Base-by-base conservation (phyloP, 2,888 invertebrate species). In the Hemicrepidius hirtus region DNA sequence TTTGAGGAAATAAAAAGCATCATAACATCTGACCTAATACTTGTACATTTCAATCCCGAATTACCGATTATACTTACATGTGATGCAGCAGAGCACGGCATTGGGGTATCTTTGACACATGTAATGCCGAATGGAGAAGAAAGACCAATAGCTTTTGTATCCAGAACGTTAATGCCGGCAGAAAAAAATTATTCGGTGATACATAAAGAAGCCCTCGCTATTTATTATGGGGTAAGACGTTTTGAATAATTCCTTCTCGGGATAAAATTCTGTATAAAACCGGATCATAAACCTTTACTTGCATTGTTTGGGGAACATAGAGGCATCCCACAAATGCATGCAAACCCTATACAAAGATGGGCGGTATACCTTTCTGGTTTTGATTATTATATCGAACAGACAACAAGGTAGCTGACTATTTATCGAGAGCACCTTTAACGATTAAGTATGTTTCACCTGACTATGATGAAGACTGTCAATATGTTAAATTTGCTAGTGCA, bases 221-320 rank as follows among this genome's bases (percentile, higher is more conserved):
- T 83, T 73, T 81, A 76, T 68, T 84, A 79, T 79, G 80, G 79
- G 0, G 77, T 81, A 3, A 73, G 74, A 5, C 82, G 80, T 57
- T 83, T 82, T 75, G 78, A 80, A 67, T 81, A 84, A 55, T 84
- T 83, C 77, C 76, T 84, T 49, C n/a, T 46, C 77, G 16, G 82
- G 82, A 7, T 77, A 10, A 71, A 78, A 24, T 84, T 83, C 75
- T 75, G 73, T 2, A 63, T 84, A 3, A 60, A 65, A 6, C 78
- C 81, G 0, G 84, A 84, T 71, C 82, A 83, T 62, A 83, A 82
- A 64, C 83, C 82, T 0, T 73, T 83, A 16, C 68, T 79, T 60
- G 79, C 79, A 0, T 44, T 81, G 9, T 82, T 82, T 68, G 59
- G 59, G 10, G 59, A 59, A 59, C 13, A 7, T 2, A 59, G 13